Percentiles rank a stretch among this genome's conserved stretches.
phyloP scores from a whole-genome alignment of 1,140 invertebrate species.

The Schlechtendalia chinensis region DNA sequence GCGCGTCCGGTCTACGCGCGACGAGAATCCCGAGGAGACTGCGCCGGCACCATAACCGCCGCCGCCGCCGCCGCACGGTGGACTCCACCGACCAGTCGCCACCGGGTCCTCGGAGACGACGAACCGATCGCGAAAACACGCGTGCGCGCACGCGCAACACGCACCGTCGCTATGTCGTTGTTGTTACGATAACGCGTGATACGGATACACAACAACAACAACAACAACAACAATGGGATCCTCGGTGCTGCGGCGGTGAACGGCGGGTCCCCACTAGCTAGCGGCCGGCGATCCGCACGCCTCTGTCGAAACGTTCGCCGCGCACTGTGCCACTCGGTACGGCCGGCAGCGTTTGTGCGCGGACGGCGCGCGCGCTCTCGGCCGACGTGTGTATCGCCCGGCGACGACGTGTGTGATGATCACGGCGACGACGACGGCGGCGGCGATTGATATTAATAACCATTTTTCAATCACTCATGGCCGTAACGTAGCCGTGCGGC shows the following conservation, averaged over 20 bases:
- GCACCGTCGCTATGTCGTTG: too few species aligned
- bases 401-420: not conserved
- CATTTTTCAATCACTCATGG: too few species aligned
- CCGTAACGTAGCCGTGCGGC: too few species aligned
- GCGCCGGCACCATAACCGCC: not conserved
- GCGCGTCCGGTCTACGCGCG: not conserved
- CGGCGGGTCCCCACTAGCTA: not conserved
- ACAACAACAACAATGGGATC: too few species aligned
- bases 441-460: too few species aligned
- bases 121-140: not conserved
- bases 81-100: not conserved
- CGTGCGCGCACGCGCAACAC: too few species aligned
- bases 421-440: not conserved
- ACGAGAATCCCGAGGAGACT: too few species aligned
- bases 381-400: not conserved
- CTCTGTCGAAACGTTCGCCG: not conserved
- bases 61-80: not conserved
- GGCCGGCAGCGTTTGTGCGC: not conserved
- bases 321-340: not conserved
- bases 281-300: conserved; percentile 15
- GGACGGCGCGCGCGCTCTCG: not conserved
- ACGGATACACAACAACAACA: too few species aligned
- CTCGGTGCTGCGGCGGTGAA: not conserved
- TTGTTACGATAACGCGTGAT: too few species aligned
- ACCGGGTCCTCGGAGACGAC: too few species aligned